Evolutionary conservation across 23 tunicate genomes (phyloP), one percentile per base, ranked within the genome.

Genomic region (Aplidium turbinatum): DNA sequence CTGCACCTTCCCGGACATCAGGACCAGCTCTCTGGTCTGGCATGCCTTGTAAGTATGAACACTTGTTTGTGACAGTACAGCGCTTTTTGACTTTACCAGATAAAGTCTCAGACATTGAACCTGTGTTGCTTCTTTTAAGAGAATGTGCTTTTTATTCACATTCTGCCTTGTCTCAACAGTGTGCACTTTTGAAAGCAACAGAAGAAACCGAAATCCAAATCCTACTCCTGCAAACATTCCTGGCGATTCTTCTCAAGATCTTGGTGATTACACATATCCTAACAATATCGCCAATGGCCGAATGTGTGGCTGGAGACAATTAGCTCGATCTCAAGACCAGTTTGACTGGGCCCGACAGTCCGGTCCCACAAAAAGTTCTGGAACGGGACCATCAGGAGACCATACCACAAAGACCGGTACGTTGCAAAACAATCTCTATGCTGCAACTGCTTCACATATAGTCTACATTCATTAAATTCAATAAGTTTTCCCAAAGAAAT

Each of bases 351-450:
- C 82, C 2, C 52, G 90, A 28, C 57, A 45, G 1, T 21, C 38
- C 18, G 86, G 91, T 1, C 33, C 56, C 18, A 91, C 97, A 1
- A 47, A 46, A 36, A 77, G 92, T 47, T 1, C 61, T 29, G 38
- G 27, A 16, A 91, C 97, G 0, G 97, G 97, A 4, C 97, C 97
- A 36, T 31, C 66, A 22, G 69, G 78, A 6, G 97, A 90, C 54
- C 87, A 90, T 56, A 90, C 97, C 6, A 69, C 81, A 3, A 80
- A 80, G 33, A 47, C 51, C 39, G 97, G 96, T 88, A 22, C 27
- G n/a, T 38, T 22, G 63, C 38, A 23, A 7, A 30, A 57, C 6
- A 28, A 6, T 60, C 5, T 6, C 4, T 27, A 6, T 28, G 7
- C n/a, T 27, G 5, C 13, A 20, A 20, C 36, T 60, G n/a, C n/a